Percentiles rank a stretch among this genome's conserved stretches.
Evolutionary conservation across 2,888 invertebrate species (phyloP).

Genomic region (Chymomyza procnemis): DNA sequence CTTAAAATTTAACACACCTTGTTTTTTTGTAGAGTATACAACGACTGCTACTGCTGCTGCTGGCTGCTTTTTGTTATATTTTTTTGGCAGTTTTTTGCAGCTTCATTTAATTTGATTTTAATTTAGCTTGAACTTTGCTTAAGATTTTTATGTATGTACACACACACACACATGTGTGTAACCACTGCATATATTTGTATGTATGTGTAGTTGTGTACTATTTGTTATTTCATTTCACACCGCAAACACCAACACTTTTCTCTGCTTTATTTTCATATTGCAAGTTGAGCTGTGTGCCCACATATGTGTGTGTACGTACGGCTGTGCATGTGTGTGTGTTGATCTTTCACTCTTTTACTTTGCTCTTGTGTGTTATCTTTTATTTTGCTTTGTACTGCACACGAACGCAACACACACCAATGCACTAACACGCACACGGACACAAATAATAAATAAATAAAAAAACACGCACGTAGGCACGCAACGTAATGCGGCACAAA

Average conservation of each 20-base stretch:
- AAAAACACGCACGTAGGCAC: slow-evolving; percentile 33
- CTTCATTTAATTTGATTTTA: slow-evolving; percentile 52
- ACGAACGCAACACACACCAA: slow-evolving; percentile 25
- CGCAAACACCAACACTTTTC: slow-evolving; percentile 42
- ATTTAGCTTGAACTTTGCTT: slow-evolving; percentile 11
- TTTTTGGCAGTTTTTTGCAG: slow-evolving; percentile 54
- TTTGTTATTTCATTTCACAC: slow-evolving; percentile 52
- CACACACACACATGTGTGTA: background rate
- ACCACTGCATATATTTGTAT: slow-evolving; percentile 11
- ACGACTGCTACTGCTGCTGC: background rate
- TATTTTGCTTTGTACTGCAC: slow-evolving; percentile 40
- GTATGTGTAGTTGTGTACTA: background rate
- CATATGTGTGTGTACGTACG: background rate
- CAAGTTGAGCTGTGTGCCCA: slow-evolving; percentile 26
- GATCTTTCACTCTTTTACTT: slow-evolving; percentile 66
- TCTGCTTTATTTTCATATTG: slow-evolving; percentile 57
- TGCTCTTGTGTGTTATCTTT: slow-evolving; percentile 57
- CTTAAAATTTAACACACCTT: slow-evolving; percentile 41
- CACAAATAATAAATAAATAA: too few relatives aligned
- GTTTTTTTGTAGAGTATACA: background rate
- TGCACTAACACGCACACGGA: slow-evolving; percentile 26
- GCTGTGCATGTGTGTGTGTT: slow-evolving; percentile 26
- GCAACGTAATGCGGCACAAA: slow-evolving; percentile 67
- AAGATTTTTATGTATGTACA: background rate
- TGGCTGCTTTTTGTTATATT: slow-evolving; percentile 37